Conservation (phyloP, 2,797 vertebrate genomes). For the Esox masquinongy region DNA sequence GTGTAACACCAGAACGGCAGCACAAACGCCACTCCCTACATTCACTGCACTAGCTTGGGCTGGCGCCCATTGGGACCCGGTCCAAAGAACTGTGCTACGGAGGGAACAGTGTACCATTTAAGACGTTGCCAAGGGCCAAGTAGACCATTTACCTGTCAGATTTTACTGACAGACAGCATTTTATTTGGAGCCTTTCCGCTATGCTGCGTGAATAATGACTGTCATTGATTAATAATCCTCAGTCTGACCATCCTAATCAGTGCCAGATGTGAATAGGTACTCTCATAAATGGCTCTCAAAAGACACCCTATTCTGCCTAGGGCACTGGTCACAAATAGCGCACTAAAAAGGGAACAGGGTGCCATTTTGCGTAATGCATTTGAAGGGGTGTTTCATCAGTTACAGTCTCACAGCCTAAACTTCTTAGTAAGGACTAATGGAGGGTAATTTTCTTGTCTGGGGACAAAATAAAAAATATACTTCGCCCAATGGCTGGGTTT, state of each 20-base stretch:
- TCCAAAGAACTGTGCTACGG: background rate
- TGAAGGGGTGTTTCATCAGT: constrained; percentile 71
- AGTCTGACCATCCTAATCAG: constrained; percentile 71
- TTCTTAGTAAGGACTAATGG: constrained; percentile 72
- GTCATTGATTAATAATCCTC: constrained; percentile 80
- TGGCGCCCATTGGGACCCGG: background rate
- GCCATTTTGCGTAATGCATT: background rate
- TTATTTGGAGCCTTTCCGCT: constrained; percentile 61
- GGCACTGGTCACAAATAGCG: background rate
- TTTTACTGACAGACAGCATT: constrained; percentile 55
- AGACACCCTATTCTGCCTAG: background rate
- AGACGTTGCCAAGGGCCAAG: constrained; percentile 48
- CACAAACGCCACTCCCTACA: background rate
- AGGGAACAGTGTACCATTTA: background rate
- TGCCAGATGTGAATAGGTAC: constrained; percentile 74
- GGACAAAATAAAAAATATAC: constrained; percentile 25
- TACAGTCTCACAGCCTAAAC: constrained; percentile 70
- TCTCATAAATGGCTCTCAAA: constrained; percentile 22
- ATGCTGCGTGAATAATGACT: constrained; percentile 75
- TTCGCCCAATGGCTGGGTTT: constrained; percentile 38
- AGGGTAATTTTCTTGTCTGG: constrained; percentile 78
- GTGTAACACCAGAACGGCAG: constrained; percentile 38
- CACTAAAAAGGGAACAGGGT: background rate
- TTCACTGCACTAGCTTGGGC: background rate
- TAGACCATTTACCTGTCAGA: constrained; percentile 69